Evolutionary conservation across 2,888 invertebrate genomes (phyloP), one percentile per base, ranked within the genome.

Genomic region (Caenorhabditis angaria): DNA sequence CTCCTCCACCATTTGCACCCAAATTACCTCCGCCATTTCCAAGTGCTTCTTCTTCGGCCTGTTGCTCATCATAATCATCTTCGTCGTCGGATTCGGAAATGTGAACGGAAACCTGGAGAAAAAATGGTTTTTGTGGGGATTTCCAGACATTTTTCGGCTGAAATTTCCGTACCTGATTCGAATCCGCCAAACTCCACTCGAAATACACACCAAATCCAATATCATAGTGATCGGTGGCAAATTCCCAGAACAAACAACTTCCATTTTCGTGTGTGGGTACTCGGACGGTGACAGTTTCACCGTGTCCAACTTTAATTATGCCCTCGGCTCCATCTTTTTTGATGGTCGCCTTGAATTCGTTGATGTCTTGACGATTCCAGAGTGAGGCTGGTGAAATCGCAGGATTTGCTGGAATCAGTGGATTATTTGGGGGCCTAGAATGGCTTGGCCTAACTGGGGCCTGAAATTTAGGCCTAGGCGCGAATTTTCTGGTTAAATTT

Each of bases 221-320:
- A 88, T 99, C 99, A 87, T 96, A 99, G 88, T 92, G 92, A 88
- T 99, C 99, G 0, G 99, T 97, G 18, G 97, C 96, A 88, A 99
- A 99, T 90, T 99, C 99, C 97, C 97, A 99, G 89, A 95, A 97
- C 48, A 99, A 90, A 84, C 94, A 93, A 1, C 93, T 92, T 0
- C 97, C 97, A 84, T 94, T 93, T 77, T 93, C 92, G 88, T 96
- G 95, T 0, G 99, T 99, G 10, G 99, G 99, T 62, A 99, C 97
- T 48, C 97, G 91, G 2, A 93, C 94, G 57, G 97, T 97, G 56
- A 97, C 94, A 0, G 94, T 95, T 89, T 97, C 97, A 2, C 97
- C 96, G 88, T 97, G 97, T 0, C 94, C 94, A 59, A 99, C 94
- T 84, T 93, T 92, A 70, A 99, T 93, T 22, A 94, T 92, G 25